Percentiles rank a stretch among this genome's conserved stretches.
These are phyloP conservation scores for Cylloceria caligata DNA, from an alignment of 2,888 invertebrate species.

Conservation along the genomic window DNA sequence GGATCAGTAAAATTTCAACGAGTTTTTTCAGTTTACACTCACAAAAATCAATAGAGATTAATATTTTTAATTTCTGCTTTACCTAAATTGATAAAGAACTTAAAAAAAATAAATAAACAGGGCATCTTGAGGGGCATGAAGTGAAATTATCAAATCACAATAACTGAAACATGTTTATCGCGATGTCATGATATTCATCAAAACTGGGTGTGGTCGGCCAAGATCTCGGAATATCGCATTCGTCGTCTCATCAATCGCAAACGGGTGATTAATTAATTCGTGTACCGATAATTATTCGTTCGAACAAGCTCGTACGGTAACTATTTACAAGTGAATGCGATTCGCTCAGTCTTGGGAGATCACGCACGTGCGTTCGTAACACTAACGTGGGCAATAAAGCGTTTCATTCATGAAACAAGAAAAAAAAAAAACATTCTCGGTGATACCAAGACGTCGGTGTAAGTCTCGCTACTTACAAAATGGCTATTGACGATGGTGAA, in stretches of 20 bases:
- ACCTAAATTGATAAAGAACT: conserved; percentile 11
- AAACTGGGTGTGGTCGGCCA: conserved; percentile 46
- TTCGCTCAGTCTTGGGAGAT: conserved; percentile 24
- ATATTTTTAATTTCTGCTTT: conserved; percentile 12
- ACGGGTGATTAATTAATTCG: conserved; percentile 51
- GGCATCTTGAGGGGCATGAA: conserved; percentile 62
- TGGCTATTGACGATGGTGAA: conserved; percentile 74
- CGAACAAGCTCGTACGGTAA: conserved; percentile 22
- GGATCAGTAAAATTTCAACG: background rate
- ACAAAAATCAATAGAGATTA: conserved; percentile 2
- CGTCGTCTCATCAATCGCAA: conserved; percentile 58
- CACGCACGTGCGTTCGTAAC: conserved; percentile 35
- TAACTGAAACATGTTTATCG: conserved; percentile 47
- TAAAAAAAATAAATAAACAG: conserved; percentile 36
- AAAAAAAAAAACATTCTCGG: conserved; percentile 60
- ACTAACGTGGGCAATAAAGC: conserved; percentile 34
- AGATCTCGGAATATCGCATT: conserved; percentile 45
- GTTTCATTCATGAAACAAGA: conserved; percentile 60
- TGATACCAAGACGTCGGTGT: conserved; percentile 59
- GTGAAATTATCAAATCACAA: conserved; percentile 58
- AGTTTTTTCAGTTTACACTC: conserved; percentile 12
- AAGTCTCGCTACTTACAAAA: conserved; percentile 76
- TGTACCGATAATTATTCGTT: conserved; percentile 34
- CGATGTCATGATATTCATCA: conserved; percentile 46
- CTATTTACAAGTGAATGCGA: conserved; percentile 42